Conservation (phyloP, 2,113 vertebrate genomes). For the Cebidichthys violaceus region DNA sequence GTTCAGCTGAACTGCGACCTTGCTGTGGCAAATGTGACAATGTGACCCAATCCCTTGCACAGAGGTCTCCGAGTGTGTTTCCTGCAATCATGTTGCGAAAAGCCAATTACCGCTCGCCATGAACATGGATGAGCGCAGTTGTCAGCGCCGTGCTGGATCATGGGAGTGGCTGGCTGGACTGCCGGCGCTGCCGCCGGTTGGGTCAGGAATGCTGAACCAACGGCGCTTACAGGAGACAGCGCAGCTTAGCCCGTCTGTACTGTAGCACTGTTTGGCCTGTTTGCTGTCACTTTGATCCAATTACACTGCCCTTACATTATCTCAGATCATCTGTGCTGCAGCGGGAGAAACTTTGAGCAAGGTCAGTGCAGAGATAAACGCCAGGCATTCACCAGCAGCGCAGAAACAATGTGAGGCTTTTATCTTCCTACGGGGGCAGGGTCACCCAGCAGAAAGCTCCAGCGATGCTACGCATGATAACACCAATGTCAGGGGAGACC, state of each 20-base stretch:
- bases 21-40: constrained; percentile 39
- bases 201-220: constrained; percentile 46
- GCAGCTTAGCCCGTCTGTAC: constrained; percentile 63
- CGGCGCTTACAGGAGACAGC: constrained; percentile 32
- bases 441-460: constrained; percentile 43
- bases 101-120: constrained; percentile 73
- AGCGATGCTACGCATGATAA: constrained; percentile 49
- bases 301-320: constrained; percentile 78
- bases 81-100: constrained; percentile 59
- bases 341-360: constrained; percentile 69
- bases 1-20: constrained; percentile 68
- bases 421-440: constrained; percentile 43
- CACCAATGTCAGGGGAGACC: constrained; percentile 44
- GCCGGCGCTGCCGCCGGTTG: constrained; percentile 2
- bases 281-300: constrained; percentile 79
- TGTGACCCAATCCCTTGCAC: constrained; percentile 27
- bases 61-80: constrained; percentile 52
- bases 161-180: constrained; percentile 3
- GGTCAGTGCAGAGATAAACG: constrained; percentile 74
- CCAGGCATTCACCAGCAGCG: constrained; percentile 48
- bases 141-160: constrained; percentile 11
- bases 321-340: constrained; percentile 76
- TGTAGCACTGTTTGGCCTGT: constrained; percentile 33
- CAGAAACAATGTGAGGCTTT: constrained; percentile 64
- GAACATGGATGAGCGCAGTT: constrained; percentile 42